Percentiles rank a stretch among this genome's conserved stretches.
phyloP scores from a whole-genome alignment of 2,113 vertebrate species.

The Apus apus region DNA sequence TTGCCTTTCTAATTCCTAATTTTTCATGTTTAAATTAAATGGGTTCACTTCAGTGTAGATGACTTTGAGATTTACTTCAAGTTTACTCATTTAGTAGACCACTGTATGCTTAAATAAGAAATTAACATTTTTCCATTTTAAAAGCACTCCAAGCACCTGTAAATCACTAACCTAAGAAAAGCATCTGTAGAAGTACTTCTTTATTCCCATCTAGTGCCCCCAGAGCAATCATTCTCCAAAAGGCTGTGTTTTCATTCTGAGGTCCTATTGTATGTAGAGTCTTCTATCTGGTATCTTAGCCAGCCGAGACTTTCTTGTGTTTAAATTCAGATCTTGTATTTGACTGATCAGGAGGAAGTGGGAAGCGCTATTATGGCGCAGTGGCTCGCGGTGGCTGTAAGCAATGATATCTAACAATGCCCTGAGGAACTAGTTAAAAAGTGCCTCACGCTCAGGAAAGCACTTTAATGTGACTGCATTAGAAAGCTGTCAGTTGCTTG shows the following conservation, averaged over 20 bases:
- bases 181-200: background rate
- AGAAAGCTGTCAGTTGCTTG: slow-evolving; percentile 86
- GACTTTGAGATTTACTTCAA: slow-evolving; percentile 18
- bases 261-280: background rate
- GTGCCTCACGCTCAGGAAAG: slow-evolving; percentile 84
- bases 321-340: slow-evolving; percentile 78
- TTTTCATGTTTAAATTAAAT: slow-evolving; percentile 7
- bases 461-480: slow-evolving; percentile 91
- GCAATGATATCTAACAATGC: slow-evolving; percentile 95
- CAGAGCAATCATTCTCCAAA: background rate
- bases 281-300: background rate
- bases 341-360: slow-evolving; percentile 84
- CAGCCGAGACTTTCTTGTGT: background rate
- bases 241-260: background rate
- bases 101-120: background rate
- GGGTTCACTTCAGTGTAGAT: background rate
- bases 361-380: slow-evolving; percentile 81
- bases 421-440: slow-evolving; percentile 93
- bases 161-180: background rate
- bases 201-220: background rate
- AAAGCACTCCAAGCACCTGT: background rate
- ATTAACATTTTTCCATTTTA: background rate
- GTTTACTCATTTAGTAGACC: background rate
- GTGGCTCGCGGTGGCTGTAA: slow-evolving; percentile 82
- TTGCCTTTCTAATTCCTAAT: background rate